Base-by-base conservation (phyloP, 2,888 invertebrate species). In the Diarsia rubi region DNA sequence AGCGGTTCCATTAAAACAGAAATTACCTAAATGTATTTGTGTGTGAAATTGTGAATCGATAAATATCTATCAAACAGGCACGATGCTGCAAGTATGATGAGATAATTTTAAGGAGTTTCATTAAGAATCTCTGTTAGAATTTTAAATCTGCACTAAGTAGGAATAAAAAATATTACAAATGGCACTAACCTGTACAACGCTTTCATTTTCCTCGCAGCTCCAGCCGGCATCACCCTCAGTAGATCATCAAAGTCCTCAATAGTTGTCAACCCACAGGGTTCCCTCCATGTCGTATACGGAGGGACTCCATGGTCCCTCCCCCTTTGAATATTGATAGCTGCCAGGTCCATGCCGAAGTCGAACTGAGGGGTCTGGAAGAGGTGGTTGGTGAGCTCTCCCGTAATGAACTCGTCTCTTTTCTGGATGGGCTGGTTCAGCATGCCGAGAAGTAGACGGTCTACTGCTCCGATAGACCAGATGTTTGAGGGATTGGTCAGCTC, bases 261-360 rank as follows among this genome's bases (percentile, higher is more conserved):
- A 1, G 97, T 94, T 0, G 97, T 97, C 1, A 98, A 92, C 0
- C 98, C 98, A 90, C 98, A 98, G 0, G 98, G 98, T 81, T 97
- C 97, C 49, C 98, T 97, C 98, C 98, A 99, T 0, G 97, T 92
- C 0, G 98, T 98, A 90, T 98, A 99, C 0, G 98, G 97, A 0
- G 98, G 98, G 0, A 99, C 96, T 0, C 99, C 99, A 90, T 99
- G 99, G 91, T 99, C 99, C 47, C 99, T 97, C 0, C 98, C 99
- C 68, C 96, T 92, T 92, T 99, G 99, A 54, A 99, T 98, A 88
- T 99, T 99, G 71, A 99, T 98, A 0, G 99, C 98, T 0, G 98
- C 98, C 75, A 99, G 95, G 91, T 99, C 99, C 97, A 99, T 97
- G 0, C 99, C 98, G 86, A 98, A 98, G 37, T 97, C 97, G 77